A percentile compares a stretch with the other conserved stretches of the same genome.
Evolutionary conservation across 2,797 vertebrate species (phyloP).

Genomic region (Sitta carolinensis): DNA sequence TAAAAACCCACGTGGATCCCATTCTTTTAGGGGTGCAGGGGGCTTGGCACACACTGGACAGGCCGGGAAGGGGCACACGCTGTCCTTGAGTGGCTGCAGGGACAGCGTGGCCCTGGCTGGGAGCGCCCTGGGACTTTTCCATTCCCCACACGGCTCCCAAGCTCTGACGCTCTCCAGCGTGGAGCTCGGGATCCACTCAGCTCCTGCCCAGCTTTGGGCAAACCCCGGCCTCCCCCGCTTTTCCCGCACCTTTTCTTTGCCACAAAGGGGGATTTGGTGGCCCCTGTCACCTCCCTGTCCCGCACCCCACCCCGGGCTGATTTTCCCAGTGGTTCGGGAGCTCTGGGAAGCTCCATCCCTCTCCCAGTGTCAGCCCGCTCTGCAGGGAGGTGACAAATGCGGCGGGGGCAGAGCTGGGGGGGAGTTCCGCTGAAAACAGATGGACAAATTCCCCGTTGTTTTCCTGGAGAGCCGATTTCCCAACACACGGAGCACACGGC

Average conservation of each 20-base stretch:
- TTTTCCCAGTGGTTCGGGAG: neutral
- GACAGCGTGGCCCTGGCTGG: neutral
- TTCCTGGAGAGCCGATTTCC: neutral
- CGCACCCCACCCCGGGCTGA: fast-evolving
- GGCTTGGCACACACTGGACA: fast-evolving
- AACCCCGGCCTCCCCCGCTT: fast-evolving
- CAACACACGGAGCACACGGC: neutral
- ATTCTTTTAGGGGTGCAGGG: neutral
- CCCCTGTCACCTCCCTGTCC: neutral
- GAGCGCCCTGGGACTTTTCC: conserved; percentile 36
- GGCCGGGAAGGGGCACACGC: fast-evolving
- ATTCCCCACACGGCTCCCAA: neutral
- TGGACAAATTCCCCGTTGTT: neutral
- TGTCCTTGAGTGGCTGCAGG: neutral
- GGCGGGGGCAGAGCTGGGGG: too few species aligned
- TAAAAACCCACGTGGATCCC: fast-evolving
- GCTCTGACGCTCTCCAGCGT: neutral
- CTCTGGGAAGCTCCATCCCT: neutral
- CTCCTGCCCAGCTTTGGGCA: neutral
- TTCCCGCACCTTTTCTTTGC: neutral
- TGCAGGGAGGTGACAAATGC: neutral
- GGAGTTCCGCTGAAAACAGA: neutral
- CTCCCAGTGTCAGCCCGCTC: neutral
- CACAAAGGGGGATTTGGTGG: neutral
- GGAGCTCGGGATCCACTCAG: neutral